These are phyloP conservation scores for Tetrao urogallus DNA, from an alignment of 2,113 vertebrate species.

Conservation along the genomic window DNA sequence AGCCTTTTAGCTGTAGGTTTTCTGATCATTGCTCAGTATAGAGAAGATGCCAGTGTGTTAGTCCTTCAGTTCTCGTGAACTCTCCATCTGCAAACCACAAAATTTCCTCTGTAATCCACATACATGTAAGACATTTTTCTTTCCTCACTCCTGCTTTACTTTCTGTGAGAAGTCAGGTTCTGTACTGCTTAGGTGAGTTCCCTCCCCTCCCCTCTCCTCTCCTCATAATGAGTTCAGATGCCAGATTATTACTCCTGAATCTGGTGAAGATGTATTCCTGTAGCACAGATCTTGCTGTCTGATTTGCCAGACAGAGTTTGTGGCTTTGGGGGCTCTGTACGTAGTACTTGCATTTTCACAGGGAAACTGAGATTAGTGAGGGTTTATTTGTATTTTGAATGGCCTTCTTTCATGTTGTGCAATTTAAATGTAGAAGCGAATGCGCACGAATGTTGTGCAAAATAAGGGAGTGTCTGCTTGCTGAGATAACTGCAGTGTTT, in stretches of 20 bases:
- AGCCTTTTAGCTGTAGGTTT: neutral
- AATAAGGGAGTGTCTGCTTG: neutral
- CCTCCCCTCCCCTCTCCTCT: fast-evolving
- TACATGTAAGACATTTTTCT: neutral
- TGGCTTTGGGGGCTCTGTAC: neutral
- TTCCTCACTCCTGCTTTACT: neutral
- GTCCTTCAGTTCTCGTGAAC: neutral
- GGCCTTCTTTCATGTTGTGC: neutral
- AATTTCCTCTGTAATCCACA: neutral
- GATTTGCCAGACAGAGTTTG: neutral
- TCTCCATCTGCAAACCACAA: neutral
- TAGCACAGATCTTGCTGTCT: neutral
- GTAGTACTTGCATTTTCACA: neutral
- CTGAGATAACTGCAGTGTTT: neutral
- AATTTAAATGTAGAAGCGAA: neutral
- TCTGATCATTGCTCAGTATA: neutral
- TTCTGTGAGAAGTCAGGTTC: neutral
- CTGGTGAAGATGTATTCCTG: neutral
- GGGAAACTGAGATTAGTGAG: neutral
- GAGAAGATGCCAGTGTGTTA: neutral
- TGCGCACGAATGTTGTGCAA: neutral
- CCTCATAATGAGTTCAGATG: neutral
- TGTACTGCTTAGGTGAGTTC: neutral
- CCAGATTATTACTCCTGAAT: neutral
- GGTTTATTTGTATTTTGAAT: neutral